These are phyloP conservation scores for Strigamia transsilvanica DNA, from an alignment of 2,888 invertebrate genomes.

Conservation along the genomic window DNA sequence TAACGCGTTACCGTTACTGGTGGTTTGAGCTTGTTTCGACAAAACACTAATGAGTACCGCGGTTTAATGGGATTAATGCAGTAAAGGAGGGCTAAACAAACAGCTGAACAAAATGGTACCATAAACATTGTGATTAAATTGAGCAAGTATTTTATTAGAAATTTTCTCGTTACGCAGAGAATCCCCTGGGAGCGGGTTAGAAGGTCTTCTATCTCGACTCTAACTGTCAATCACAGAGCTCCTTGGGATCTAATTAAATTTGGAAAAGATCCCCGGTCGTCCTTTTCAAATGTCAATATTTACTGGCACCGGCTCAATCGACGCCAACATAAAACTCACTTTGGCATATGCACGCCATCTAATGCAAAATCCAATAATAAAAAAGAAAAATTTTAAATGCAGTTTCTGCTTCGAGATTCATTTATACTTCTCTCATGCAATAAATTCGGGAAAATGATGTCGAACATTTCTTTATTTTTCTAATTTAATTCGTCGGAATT, in stretches of 20 bases:
- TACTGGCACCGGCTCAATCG: conserved; percentile 26
- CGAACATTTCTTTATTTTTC: too few species aligned
- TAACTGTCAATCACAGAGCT: conserved; percentile 14
- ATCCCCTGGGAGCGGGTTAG: conserved; percentile 3
- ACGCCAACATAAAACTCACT: conserved; percentile 25
- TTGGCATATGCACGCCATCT: conserved; percentile 10
- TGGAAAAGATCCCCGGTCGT: conserved; percentile 26
- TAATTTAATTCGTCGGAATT: too few species aligned
- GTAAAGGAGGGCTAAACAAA: too few species aligned
- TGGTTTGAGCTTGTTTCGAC: too few species aligned
- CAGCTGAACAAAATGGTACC: too few species aligned
- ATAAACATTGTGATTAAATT: too few species aligned
- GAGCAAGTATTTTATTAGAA: not conserved
- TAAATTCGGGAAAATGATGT: not conserved
- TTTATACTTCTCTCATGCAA: not conserved
- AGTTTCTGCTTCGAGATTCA: not conserved
- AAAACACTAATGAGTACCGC: too few species aligned
- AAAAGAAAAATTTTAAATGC: not conserved
- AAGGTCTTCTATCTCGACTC: not conserved
- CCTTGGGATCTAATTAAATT: conserved; percentile 26
- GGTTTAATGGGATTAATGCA: too few species aligned
- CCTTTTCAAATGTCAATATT: conserved; percentile 30
- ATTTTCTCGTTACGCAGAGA: not conserved
- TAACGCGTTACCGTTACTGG: too few species aligned
- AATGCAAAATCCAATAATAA: not conserved